Percentiles rank a stretch among this genome's conserved stretches.
These are phyloP conservation scores for Sphyrna mokarran DNA, from an alignment of 2,113 vertebrate species.

Conservation along the genomic window DNA sequence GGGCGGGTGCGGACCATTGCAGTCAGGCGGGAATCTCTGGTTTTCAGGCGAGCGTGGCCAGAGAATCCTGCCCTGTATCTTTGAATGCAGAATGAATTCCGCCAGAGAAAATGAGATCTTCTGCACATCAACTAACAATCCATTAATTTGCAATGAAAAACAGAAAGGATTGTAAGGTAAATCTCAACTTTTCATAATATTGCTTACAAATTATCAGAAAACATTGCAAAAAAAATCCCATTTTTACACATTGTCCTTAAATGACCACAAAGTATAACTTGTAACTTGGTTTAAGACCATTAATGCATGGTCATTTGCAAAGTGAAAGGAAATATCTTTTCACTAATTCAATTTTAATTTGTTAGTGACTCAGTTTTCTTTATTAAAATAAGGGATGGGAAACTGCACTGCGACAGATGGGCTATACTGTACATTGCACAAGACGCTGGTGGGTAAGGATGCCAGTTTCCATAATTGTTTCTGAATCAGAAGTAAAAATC, in stretches of 20 bases:
- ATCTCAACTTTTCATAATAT: neutral
- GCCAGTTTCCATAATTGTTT: conserved; percentile 28
- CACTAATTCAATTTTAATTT: neutral
- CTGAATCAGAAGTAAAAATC: neutral
- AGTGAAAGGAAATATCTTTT: neutral
- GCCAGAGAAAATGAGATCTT: neutral
- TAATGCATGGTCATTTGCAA: neutral
- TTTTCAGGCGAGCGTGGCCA: no score
- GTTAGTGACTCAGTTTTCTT: neutral
- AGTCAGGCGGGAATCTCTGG: no score
- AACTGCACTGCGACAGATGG: conserved; percentile 3
- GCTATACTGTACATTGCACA: neutral
- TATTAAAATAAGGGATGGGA: neutral
- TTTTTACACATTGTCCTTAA: neutral
- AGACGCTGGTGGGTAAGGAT: neutral
- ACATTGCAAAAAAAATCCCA: neutral
- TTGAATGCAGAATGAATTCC: neutral
- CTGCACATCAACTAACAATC: conserved; percentile 16
- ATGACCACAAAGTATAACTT: neutral
- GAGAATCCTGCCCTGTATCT: no score
- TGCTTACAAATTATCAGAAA: neutral
- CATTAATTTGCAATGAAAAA: neutral
- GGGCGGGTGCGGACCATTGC: no score
- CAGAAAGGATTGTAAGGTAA: neutral
- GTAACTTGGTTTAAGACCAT: neutral